phyloP scores from a whole-genome alignment of 2,797 vertebrate species.

The Hozukius guyotensis region DNA sequence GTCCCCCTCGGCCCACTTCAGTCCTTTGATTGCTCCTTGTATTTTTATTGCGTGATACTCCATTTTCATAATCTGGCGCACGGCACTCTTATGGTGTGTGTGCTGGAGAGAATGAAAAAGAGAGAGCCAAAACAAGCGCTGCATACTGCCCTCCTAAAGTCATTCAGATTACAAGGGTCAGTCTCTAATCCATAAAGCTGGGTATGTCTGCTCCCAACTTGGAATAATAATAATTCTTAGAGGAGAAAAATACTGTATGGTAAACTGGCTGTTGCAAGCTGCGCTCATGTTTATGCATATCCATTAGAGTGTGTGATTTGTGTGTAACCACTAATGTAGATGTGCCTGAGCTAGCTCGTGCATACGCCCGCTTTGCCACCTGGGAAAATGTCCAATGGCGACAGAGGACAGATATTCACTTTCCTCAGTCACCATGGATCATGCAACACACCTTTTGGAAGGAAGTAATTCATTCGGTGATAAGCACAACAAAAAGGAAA shows the following conservation, averaged over 20 bases:
- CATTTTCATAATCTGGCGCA: conserved; percentile 77
- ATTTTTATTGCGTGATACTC: conserved; percentile 73
- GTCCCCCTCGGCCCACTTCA: conserved; percentile 76
- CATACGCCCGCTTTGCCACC: conserved; percentile 9
- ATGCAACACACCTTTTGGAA: conserved; percentile 56
- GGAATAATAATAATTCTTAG: conserved; percentile 43
- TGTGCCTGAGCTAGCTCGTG: background rate
- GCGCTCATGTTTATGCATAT: conserved; percentile 30
- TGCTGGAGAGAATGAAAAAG: conserved; percentile 46
- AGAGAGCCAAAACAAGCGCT: conserved; percentile 43
- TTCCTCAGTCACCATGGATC: conserved; percentile 60
- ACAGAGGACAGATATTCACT: conserved; percentile 62
- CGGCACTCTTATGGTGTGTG: conserved; percentile 39
- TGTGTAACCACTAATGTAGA: conserved; percentile 6
- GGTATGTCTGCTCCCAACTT: conserved; percentile 42
- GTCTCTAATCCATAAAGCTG: conserved; percentile 66
- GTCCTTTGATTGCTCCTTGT: conserved; percentile 79
- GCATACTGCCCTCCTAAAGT: conserved; percentile 49
- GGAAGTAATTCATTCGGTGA: conserved; percentile 60
- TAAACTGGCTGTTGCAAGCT: conserved; percentile 14
- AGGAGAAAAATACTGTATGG: conserved; percentile 14
- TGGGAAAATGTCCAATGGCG: conserved; percentile 40
- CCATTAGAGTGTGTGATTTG: background rate
- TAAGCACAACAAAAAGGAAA: conserved; percentile 52
- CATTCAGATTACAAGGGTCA: conserved; percentile 70